Conservation (phyloP, 92 coral and sea anemone genomes). For the Epizoanthus ramosus region DNA sequence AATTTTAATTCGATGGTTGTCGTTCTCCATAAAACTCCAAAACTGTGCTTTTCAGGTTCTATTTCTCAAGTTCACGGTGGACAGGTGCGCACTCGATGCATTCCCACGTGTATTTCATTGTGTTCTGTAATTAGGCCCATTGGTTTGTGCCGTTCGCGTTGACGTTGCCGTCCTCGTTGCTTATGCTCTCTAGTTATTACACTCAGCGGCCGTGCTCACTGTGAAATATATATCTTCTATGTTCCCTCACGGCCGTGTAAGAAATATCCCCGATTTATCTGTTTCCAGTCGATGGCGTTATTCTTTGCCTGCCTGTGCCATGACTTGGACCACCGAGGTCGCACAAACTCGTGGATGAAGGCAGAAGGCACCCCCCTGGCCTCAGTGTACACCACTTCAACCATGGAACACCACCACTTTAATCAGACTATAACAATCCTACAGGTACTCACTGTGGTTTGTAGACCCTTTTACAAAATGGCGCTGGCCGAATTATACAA, state of each 20-base stretch:
- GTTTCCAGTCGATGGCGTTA: constrained; percentile 83
- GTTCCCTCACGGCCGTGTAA: neutral
- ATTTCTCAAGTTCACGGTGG: too few species aligned
- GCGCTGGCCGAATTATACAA: neutral
- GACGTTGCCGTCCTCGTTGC: too few species aligned
- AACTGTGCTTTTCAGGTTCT: too few species aligned
- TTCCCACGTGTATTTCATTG: too few species aligned
- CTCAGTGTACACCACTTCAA: constrained; percentile 95
- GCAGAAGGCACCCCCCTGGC: constrained; percentile 98
- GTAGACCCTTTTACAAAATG: neutral
- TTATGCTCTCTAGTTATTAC: too few species aligned
- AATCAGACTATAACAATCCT: constrained; percentile 97
- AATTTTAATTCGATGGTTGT: too few species aligned
- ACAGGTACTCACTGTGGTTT: constrained; percentile 60
- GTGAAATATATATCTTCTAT: neutral
- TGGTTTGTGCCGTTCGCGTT: too few species aligned
- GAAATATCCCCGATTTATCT: neutral
- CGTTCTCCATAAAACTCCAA: too few species aligned
- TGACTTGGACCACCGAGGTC: constrained; percentile 98
- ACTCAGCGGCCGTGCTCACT: too few species aligned
- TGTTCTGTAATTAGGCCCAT: too few species aligned
- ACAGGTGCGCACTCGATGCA: too few species aligned
- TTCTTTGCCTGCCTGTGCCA: constrained; percentile 96
- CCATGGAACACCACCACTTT: constrained; percentile 98
- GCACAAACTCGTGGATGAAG: constrained; percentile 99